Evolutionary conservation across 1,140 invertebrate species (phyloP).

Genomic region (Diorhabda carinulata): DNA sequence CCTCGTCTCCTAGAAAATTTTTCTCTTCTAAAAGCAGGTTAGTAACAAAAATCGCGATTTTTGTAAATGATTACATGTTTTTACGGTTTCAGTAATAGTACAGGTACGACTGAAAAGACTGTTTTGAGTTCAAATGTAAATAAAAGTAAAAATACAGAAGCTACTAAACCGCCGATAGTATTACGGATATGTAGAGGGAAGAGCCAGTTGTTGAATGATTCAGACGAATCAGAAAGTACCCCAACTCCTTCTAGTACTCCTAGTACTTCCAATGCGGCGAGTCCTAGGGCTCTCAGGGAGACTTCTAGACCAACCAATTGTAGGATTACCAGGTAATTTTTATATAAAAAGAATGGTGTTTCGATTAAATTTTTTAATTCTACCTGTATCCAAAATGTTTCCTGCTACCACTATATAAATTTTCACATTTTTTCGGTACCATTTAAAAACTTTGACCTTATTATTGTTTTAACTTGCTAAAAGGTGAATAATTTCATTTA

Average conservation of each 20-base stretch:
- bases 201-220: slow-evolving; percentile 53
- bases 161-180: slow-evolving; percentile 61
- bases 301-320: slow-evolving; percentile 17
- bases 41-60: background rate
- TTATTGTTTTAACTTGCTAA: too few species aligned
- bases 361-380: too few species aligned
- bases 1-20: slow-evolving; percentile 39
- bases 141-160: slow-evolving; percentile 47
- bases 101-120: slow-evolving; percentile 36
- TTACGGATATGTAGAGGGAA: slow-evolving; percentile 65
- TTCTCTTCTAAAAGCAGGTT: slow-evolving; percentile 42
- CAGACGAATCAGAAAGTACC: slow-evolving; percentile 44
- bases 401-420: too few species aligned
- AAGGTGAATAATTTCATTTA: too few species aligned
- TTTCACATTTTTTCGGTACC: too few species aligned
- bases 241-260: slow-evolving; percentile 41
- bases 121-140: slow-evolving; percentile 45
- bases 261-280: slow-evolving; percentile 38
- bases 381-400: too few species aligned
- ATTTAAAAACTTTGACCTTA: too few species aligned
- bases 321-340: slow-evolving; percentile 20
- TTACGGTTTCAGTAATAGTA: slow-evolving; percentile 40
- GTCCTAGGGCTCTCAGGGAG: slow-evolving; percentile 38
- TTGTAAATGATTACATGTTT: slow-evolving; percentile 34
- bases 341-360: too few species aligned